Base-by-base conservation (phyloP, 2,113 vertebrate genomes). In the Apteryx mantelli region DNA sequence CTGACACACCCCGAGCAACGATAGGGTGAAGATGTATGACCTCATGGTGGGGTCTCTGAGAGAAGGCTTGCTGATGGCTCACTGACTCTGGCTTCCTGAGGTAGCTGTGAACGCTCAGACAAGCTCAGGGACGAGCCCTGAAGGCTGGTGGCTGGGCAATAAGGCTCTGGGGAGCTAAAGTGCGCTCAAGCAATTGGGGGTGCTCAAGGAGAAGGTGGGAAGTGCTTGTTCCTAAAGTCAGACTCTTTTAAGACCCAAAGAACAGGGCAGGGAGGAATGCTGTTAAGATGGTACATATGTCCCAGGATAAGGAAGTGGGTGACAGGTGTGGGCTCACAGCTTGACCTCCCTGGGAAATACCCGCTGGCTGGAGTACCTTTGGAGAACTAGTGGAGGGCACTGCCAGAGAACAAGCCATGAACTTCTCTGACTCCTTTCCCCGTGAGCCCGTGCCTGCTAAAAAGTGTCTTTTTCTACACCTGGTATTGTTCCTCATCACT, bases 301-400 rank as follows among this genome's bases (percentile, higher is more conserved):
- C 18, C 0, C 26, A 48, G 15, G 42, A 65, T 40, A 56, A 73
- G 14, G 14, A 85, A 88, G 73, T 4, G 1, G 25, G 26, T 30
- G 19, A 48, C 3, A 13, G 64, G 14, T 18, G 22, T 0, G 5
- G 44, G 6, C 12, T 69, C 14, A 65, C 60, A 77, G 36, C 10
- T 56, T 60, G 64, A 77, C 30, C 20, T 84, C 0, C 11, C 22
- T 81, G 34, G 26, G 58, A 95, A 24, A 4, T 25, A 24, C 22
- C 64, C 71, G 52, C 13, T 76, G 55, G 55, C 34, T 81, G 34
- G 60, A 64, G 11, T 14, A 42, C 18, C 4, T 2, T 0, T 32
- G 58, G 66, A n/a, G 19, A 38, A 48, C 25, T 40, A 0, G 0
- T 48, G 28, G 13, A 52, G 1, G 13, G 32, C 52, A 82, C 13